Percentiles rank a stretch among this genome's conserved stretches.
These are phyloP conservation scores for Glandiceps talaboti DNA, from an alignment of 53 echinoderm and acorn worm genomes.

Conservation along the genomic window DNA sequence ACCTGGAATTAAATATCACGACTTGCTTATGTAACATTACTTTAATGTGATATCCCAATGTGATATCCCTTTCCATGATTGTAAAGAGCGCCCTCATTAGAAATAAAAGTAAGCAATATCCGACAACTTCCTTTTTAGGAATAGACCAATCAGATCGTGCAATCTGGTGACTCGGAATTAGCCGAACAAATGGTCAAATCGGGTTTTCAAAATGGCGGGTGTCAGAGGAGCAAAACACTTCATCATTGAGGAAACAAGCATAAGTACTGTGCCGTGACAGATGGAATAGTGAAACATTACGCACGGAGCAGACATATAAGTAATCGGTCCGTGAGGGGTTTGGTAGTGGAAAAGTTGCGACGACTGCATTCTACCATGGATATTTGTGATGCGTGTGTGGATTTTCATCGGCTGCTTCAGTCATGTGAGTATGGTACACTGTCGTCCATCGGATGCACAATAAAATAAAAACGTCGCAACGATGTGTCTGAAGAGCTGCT, in stretches of 20 bases:
- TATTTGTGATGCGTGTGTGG: slow-evolving; percentile 40
- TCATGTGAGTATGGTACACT: slow-evolving; percentile 42
- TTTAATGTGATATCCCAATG: no score
- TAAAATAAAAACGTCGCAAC: no score
- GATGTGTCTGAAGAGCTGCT: no score
- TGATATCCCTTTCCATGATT: no score
- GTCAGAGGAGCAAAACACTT: background rate
- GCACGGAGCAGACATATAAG: background rate
- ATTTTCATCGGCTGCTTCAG: slow-evolving; percentile 25
- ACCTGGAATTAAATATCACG: no score
- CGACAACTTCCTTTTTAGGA: background rate
- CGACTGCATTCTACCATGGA: slow-evolving; percentile 8
- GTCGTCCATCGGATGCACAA: no score
- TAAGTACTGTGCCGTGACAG: background rate
- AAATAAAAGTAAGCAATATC: background rate
- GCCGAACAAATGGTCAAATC: background rate
- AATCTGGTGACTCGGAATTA: background rate
- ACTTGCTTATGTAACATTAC: no score
- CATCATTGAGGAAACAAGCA: background rate
- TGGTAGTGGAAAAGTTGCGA: background rate
- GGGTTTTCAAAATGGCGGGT: background rate
- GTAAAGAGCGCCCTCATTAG: background rate
- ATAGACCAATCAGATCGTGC: background rate
- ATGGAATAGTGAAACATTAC: background rate
- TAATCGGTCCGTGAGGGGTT: background rate